These are phyloP conservation scores for Ptilodon capucinus DNA, from an alignment of 2,888 invertebrate genomes.

Conservation along the genomic window DNA sequence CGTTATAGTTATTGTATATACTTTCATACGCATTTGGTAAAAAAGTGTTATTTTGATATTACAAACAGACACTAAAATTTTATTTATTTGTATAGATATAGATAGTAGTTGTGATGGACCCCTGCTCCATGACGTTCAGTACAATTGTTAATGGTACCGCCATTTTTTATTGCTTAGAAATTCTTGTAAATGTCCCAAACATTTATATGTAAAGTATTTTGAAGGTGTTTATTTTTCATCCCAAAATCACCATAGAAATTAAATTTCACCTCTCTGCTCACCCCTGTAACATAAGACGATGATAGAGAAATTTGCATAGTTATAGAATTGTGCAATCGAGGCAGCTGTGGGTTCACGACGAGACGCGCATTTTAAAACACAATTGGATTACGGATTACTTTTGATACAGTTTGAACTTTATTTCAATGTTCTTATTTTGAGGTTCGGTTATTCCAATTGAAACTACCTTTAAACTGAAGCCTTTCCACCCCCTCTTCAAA, in stretches of 20 bases:
- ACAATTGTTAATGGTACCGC: no score
- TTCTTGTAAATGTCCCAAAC: no score
- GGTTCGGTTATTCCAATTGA: background rate
- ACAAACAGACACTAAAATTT: no score
- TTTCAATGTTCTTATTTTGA: background rate
- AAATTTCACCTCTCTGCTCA: conserved; percentile 3
- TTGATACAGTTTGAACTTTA: background rate
- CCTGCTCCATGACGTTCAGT: no score
- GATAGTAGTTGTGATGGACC: no score
- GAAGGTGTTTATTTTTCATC: background rate
- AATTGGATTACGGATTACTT: background rate
- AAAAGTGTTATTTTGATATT: no score
- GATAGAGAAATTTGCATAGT: conserved; percentile 48
- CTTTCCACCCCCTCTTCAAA: no score
- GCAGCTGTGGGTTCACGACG: conserved; percentile 27
- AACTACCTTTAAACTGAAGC: no score
- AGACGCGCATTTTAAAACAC: background rate
- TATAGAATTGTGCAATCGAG: conserved; percentile 34
- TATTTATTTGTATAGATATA: no score
- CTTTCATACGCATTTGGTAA: no score
- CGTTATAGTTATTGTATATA: no score
- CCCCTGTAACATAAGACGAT: conserved; percentile 28
- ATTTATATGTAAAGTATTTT: background rate
- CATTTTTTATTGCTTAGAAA: no score
- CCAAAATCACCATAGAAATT: background rate